Evolutionary conservation across 2,888 invertebrate species (phyloP).

Genomic region (Drosophila mimetica): DNA sequence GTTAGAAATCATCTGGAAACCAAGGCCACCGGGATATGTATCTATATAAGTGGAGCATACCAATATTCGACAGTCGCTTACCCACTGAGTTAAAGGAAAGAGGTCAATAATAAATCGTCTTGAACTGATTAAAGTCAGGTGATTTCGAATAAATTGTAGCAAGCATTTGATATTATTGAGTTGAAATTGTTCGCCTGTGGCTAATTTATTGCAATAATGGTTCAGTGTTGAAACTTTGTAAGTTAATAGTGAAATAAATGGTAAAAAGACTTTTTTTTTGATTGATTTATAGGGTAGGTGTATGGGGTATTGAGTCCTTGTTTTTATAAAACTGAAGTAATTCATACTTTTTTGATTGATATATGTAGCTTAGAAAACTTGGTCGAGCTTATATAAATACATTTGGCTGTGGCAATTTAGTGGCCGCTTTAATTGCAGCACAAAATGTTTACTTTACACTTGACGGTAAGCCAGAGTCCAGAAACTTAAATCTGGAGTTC

Average conservation of each 20-base stretch:
- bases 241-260: background rate
- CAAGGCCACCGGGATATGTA: background rate
- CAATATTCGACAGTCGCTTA: background rate
- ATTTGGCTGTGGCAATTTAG: slow-evolving; percentile 51
- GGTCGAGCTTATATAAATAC: background rate
- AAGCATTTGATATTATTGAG: background rate
- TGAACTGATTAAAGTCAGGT: background rate
- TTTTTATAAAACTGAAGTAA: too few relatives aligned
- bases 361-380: background rate
- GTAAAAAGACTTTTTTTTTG: background rate
- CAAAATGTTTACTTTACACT: slow-evolving; percentile 77
- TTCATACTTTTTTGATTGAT: slow-evolving; percentile 23
- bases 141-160: background rate
- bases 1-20: background rate
- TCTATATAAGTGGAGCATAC: too few relatives aligned
- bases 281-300: too few relatives aligned
- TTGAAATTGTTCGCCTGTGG: background rate
- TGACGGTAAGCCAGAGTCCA: slow-evolving; percentile 42
- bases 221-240: background rate
- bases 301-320: too few relatives aligned
- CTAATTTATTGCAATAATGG: background rate
- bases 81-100: background rate
- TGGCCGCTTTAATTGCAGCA: slow-evolving; percentile 70
- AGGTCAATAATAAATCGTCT: background rate
- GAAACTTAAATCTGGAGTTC: background rate